These are phyloP conservation scores for Agriopis marginaria DNA, from an alignment of 2,888 invertebrate genomes.

Conservation along the genomic window DNA sequence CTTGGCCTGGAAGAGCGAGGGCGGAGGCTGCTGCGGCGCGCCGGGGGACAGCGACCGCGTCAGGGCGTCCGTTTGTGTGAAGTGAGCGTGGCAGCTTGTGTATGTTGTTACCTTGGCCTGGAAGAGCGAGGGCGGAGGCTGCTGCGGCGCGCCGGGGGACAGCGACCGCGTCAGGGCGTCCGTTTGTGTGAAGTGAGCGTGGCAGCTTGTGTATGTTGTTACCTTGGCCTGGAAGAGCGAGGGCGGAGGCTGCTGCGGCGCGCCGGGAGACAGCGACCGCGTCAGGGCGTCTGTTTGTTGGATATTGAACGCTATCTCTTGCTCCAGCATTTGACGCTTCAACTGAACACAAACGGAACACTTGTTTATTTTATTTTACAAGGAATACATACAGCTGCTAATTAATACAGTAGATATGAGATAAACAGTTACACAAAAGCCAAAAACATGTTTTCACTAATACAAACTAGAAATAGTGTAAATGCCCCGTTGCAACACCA, in stretches of 20 bases:
- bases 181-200: neutral
- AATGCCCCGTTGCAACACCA: too few relatives aligned
- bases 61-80: too few relatives aligned
- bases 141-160: conserved; percentile 89
- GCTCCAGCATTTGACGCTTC: conserved; percentile 94
- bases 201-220: neutral
- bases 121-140: conserved; percentile 63
- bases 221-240: conserved; percentile 75
- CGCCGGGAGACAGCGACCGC: conserved; percentile 94
- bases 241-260: conserved; percentile 60
- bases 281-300: conserved; percentile 97
- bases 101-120: conserved; percentile 70
- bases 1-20: too few relatives aligned
- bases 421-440: too few relatives aligned
- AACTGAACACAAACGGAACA: conserved; percentile 69
- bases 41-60: too few relatives aligned
- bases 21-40: too few relatives aligned
- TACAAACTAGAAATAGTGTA: too few relatives aligned
- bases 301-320: conserved; percentile 96
- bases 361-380: too few relatives aligned
- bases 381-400: too few relatives aligned
- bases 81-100: neutral
- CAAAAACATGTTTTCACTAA: too few relatives aligned
- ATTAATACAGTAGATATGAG: too few relatives aligned
- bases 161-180: conserved; percentile 95